Evolutionary conservation across 2,797 vertebrate species (phyloP), one percentile per base, ranked within the genome.

Genomic region (Melanotaenia boesemani): DNA sequence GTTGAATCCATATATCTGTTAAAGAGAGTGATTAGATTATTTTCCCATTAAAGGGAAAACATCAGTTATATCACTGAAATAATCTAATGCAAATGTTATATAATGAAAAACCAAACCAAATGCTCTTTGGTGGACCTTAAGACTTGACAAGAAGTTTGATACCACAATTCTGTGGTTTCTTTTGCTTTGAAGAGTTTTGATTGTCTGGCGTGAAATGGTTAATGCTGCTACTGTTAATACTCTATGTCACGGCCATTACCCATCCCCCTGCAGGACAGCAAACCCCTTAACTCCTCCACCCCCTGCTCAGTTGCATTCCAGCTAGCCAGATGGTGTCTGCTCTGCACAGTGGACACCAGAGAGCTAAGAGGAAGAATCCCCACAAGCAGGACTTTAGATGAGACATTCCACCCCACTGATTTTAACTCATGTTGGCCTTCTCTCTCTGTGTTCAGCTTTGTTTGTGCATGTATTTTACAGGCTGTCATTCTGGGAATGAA

Each of bases 321-420:
- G 76, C 81, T 89, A 71, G 77, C 91, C 91, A 94, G 92, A 93
- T 94, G 93, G 91, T 91, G 90, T 92, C 91, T 91, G 90, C 83
- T 84, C 83, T 70, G 67, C 74, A 75, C 71, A 61, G 79, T 70
- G 81, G 88, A 90, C 80, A 87, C 80, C 71, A 84, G 67, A 72
- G 77, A 79, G 77, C 62, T 18, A 28, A 72, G 79, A 81, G 77
- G 74, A 69, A 84, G 72, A 87, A 80, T 82, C 81, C 83, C 79
- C 69, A 80, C 67, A 12, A 84, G 67, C 76, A 80, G 74, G 81
- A 86, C 78, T 77, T 65, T 10, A 72, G 82, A 77, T 70, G 74
- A 89, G 72, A 87, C 79, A 79, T 76, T 83, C 72, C 77, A 84
- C 73, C 76, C 74, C 68, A 3, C 16, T 48, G 57, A 69, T 22